phyloP scores from a whole-genome alignment of 2,888 invertebrate genomes.

The Drosophila infuscata region DNA sequence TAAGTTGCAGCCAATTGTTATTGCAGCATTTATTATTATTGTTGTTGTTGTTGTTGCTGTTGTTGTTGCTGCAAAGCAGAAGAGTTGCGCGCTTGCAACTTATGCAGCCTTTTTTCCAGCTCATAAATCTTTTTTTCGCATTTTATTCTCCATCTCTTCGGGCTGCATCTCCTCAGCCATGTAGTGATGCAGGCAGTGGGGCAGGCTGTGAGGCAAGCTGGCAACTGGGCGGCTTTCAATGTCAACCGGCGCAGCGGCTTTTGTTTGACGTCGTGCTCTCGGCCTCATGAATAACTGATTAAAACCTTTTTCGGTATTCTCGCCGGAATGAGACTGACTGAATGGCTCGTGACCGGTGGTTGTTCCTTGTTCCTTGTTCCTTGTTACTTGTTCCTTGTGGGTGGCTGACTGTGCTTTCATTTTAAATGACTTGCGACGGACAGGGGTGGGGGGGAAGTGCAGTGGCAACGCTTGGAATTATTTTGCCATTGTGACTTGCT shows the following conservation, averaged over 20 bases:
- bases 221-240: constrained; percentile 59
- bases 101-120: constrained; percentile 70
- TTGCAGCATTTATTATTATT: constrained; percentile 50
- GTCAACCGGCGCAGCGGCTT: constrained; percentile 74
- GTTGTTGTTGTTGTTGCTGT: background rate
- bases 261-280: constrained; percentile 75
- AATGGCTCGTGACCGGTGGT: constrained; percentile 20
- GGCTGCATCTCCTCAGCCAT: constrained; percentile 1
- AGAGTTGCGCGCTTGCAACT: constrained; percentile 40
- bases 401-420: constrained; percentile 64
- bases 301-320: constrained; percentile 70
- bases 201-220: background rate
- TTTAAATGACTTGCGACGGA: constrained; percentile 65
- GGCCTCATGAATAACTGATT: constrained; percentile 80
- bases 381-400: background rate
- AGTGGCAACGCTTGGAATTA: constrained; percentile 43
- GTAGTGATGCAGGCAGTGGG: too few relatives aligned
- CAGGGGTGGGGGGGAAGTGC: constrained; percentile 40
- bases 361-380: background rate
- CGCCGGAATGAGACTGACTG: constrained; percentile 24
- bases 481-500: constrained; percentile 41
- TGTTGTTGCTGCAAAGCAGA: background rate
- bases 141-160: constrained; percentile 20
- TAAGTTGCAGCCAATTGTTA: constrained; percentile 80
- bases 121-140: constrained; percentile 72